Base-by-base conservation (phyloP, 1,140 invertebrate genomes). In the Diploscapter pachys region DNA sequence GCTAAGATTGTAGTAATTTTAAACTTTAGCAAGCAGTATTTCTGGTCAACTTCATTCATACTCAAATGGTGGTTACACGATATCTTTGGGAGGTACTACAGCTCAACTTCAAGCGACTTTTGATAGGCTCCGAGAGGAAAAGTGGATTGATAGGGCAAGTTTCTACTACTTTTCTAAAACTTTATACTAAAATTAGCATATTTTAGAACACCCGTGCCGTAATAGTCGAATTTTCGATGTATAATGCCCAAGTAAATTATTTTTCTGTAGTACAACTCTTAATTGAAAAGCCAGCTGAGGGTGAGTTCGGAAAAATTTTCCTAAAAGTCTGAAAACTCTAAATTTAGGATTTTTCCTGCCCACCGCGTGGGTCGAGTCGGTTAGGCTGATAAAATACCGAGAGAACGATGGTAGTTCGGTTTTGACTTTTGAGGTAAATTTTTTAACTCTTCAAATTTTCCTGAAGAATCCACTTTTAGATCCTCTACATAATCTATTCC, bases 191-290 rank as follows among this genome's bases (percentile, higher is more conserved):
- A 64, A 50, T 31, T 6, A 48, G 63, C 31, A 64, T 64, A 5
- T 31, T 63, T 71, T 78, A 83, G 67, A 82, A 86, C 63, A 90
- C 89, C 1, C 78, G 89, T 75, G 89, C 89, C 4, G 85, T 90
- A 8, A 88, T 90, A 75, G 83, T 89, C 4, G 89, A 90, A 77
- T 89, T 90, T 78, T 89, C 89, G 4, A 85, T 87, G 8, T 90
- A 89, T 80, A 90, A 90, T 80, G 87, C 89, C 2, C 87, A 89
- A 72, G 79, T 78, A 9, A 77, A 80, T 53, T 80, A 76, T 31
- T 77, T 81, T 52, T 75, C 77, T 5, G 80, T 78, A 4, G 63
- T 68, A 55, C 78, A 80, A 55, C 50, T 77, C 11, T 3, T 81
- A 8, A 63, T 81, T 78, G 86, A 79, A 79, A 77, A 59, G 57